Evolutionary conservation across 2,888 invertebrate species (phyloP), one percentile per base, ranked within the genome.

Genomic region (Drosophila vallismaia): DNA sequence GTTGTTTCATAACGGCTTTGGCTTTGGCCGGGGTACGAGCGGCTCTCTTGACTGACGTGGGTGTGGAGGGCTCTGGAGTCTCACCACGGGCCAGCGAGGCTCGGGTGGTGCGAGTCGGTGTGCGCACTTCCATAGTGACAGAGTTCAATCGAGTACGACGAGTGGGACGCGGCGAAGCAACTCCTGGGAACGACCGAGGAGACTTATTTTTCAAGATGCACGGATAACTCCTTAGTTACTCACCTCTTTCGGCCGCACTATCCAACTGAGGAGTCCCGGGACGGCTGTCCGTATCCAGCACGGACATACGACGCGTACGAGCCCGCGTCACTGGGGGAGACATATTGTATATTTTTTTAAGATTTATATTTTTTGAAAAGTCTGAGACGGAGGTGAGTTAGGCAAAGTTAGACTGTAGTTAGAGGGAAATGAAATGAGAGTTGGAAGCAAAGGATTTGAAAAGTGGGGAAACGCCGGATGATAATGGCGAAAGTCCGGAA

Each of bases 91-190:
- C 57, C 36, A 71, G 10, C 1, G 83, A 76, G 0, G 46, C n/a
- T 2, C 86, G 85, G 0, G 89, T 89, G 1, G 69, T 4, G 0
- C 79, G 79, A 3, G 74, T 83, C 0, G 88, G 86, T 8, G 88
- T 88, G 36, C 74, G 63, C 0, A 87, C 73, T 5, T 88, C 84
- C 0, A 46, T 10, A 10, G 83, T 68, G 8, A 53, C 28, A 0
- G 86, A 84, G 42, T 77, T 80, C 0, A 77, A 5, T 1, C 85
- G 85, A 6, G 81, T 81, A 26, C 87, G 72, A 0, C 91, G 88
- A 4, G 79, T 73, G 10, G 76, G 66, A 3, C 82, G 68, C 28
- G 81, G 86, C 12, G 85, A 81, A 8, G 69, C 84, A 28, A 59
- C 46, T 26, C 48, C 50, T 68, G 4, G 0, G 5, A 44, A 26